phyloP scores from a whole-genome alignment of 2,113 vertebrate genomes.

The Vidua chalybeata region DNA sequence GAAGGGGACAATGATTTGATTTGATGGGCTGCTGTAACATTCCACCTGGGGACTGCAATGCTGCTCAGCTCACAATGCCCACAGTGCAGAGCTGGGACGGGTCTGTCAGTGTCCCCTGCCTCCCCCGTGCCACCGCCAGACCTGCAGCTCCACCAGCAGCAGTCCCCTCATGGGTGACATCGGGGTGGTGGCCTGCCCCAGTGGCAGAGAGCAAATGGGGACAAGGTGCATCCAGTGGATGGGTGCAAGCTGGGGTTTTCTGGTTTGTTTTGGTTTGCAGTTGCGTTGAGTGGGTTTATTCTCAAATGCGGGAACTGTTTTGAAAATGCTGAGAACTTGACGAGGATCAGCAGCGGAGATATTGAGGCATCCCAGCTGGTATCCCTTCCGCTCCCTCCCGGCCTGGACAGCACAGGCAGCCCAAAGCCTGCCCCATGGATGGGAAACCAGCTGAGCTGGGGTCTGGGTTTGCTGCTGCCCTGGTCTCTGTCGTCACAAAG shows the following conservation, averaged over 20 bases:
- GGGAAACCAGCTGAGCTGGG: not conserved
- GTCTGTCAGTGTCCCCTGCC: not conserved
- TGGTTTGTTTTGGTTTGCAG: constrained; percentile 5
- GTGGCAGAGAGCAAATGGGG: not conserved
- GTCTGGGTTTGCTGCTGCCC: not conserved
- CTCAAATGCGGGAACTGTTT: not conserved
- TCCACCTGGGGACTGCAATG: fast-evolving
- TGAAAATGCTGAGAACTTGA: constrained; percentile 33
- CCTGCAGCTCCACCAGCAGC: fast-evolving
- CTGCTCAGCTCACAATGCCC: not conserved
- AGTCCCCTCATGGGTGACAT: fast-evolving
- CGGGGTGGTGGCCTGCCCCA: not conserved
- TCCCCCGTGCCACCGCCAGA: not conserved
- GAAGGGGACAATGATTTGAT: not conserved
- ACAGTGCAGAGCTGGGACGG: not conserved
- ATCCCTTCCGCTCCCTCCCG: not conserved
- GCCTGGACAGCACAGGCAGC: not conserved
- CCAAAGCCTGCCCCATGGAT: not conserved
- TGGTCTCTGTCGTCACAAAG: not conserved
- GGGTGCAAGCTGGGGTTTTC: not conserved
- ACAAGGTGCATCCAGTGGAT: fast-evolving
- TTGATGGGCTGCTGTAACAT: not conserved
- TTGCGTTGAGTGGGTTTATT: not conserved
- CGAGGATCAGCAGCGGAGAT: not conserved
- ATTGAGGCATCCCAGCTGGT: constrained; percentile 19